Conservation (phyloP, 2,113 vertebrate genomes). For the Vanacampus margaritifer region DNA sequence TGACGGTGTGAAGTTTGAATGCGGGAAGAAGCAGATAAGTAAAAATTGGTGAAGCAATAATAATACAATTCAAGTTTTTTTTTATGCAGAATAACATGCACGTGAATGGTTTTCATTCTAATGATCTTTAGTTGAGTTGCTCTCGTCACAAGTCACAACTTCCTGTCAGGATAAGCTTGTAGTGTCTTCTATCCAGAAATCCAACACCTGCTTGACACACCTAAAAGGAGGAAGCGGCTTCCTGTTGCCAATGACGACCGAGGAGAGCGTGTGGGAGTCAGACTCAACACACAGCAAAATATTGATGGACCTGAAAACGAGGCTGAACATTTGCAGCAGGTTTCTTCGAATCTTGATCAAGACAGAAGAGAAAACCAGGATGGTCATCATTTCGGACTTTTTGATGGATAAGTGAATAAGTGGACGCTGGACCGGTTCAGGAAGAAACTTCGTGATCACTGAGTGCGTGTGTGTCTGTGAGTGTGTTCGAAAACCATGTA, state of each 20-base stretch:
- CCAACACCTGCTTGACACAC: conserved; percentile 47
- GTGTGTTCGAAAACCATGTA: conserved; percentile 60
- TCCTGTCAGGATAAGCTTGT: background rate
- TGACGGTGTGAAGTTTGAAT: background rate
- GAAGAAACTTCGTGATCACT: background rate
- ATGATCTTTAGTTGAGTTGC: background rate
- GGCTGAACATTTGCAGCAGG: conserved; percentile 5
- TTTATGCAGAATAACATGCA: too few relatives aligned
- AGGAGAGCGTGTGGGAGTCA: conserved; percentile 25
- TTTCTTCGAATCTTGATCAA: background rate
- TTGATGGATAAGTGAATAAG: background rate
- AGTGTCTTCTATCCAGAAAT: conserved; percentile 29
- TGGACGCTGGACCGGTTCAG: background rate
- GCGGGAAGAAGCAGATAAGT: too few relatives aligned
- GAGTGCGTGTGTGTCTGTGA: background rate
- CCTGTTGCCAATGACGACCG: conserved; percentile 49
- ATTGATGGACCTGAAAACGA: background rate
- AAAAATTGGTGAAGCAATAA: too few relatives aligned
- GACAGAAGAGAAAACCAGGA: background rate
- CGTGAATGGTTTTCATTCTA: too few relatives aligned
- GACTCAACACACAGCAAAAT: conserved; percentile 19
- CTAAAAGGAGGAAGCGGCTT: conserved; percentile 60
- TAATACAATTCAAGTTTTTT: too few relatives aligned
- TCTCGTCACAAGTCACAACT: background rate
- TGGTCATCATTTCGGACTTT: background rate